Conservation (phyloP, 92 coral and sea anemone genomes). For the Palythoa caribaeorum region DNA sequence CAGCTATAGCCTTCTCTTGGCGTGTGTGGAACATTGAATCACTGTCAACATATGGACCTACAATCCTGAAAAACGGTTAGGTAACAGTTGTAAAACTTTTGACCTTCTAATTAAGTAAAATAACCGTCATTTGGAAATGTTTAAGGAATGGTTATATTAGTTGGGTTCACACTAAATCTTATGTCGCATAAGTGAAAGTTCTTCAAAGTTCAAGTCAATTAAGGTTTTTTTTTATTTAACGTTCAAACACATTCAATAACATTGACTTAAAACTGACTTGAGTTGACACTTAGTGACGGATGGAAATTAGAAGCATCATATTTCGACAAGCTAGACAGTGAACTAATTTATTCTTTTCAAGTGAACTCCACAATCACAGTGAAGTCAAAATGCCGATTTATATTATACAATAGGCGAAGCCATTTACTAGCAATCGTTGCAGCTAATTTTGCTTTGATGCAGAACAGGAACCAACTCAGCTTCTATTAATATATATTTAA, state of each 20-base stretch:
- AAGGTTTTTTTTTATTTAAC: slow-evolving; percentile 7
- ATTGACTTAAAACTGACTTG: slow-evolving; percentile 25
- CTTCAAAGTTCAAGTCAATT: slow-evolving; percentile 18
- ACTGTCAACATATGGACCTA: too few relatives aligned
- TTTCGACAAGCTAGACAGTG: slow-evolving; percentile 16
- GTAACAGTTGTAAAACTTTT: too few relatives aligned
- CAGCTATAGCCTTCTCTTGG: too few relatives aligned
- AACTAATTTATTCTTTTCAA: slow-evolving; percentile 10
- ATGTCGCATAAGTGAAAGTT: neutral
- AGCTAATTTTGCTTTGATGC: slow-evolving; percentile 2
- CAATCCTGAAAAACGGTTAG: too few relatives aligned
- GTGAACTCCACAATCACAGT: slow-evolving; percentile 4
- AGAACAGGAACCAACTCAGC: slow-evolving; percentile 6
- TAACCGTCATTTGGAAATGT: too few relatives aligned
- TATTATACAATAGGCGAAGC: neutral
- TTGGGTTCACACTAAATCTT: slow-evolving; percentile 12
- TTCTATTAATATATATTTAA: neutral
- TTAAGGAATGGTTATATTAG: too few relatives aligned
- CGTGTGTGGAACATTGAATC: too few relatives aligned
- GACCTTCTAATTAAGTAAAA: too few relatives aligned
- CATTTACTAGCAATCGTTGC: slow-evolving; percentile 1
- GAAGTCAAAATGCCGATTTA: slow-evolving; percentile 3
- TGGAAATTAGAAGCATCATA: neutral
- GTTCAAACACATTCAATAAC: slow-evolving; percentile 40
- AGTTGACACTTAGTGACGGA: neutral